These are phyloP conservation scores for Meles meles DNA, from an alignment of 2,113 vertebrate genomes.

Conservation along the genomic window DNA sequence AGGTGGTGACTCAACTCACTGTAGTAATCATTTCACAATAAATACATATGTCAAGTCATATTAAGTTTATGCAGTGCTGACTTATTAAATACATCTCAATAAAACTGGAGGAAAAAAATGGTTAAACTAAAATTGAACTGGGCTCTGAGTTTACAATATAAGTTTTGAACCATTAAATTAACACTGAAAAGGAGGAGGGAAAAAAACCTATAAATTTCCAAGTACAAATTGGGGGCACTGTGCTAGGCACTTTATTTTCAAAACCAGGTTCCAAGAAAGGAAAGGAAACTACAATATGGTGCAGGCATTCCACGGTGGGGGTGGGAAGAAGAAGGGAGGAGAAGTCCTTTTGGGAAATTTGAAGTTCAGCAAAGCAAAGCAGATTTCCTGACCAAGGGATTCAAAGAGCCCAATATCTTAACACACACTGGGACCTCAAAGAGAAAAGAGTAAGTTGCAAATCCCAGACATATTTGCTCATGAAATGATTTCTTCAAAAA, in stretches of 20 bases:
- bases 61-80: background rate
- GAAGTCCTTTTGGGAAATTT: background rate
- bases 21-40: background rate
- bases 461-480: background rate
- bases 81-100: background rate
- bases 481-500: background rate
- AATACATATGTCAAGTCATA: background rate
- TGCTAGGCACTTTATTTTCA: background rate
- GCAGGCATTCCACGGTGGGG: background rate
- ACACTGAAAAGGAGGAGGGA: background rate
- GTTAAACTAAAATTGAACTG: background rate
- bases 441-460: background rate
- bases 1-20: background rate
- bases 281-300: background rate
- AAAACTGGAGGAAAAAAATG: background rate
- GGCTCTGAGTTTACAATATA: background rate
- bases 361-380: background rate
- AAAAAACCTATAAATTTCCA: background rate
- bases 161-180: conserved; percentile 34
- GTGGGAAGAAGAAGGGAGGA: background rate
- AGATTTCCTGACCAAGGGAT: background rate
- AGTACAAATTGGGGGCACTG: background rate
- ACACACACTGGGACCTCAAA: background rate
- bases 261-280: background rate
- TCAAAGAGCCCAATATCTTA: background rate